Base-by-base conservation (phyloP, 2,797 vertebrate genomes). In the Centroberyx gerrardi region DNA sequence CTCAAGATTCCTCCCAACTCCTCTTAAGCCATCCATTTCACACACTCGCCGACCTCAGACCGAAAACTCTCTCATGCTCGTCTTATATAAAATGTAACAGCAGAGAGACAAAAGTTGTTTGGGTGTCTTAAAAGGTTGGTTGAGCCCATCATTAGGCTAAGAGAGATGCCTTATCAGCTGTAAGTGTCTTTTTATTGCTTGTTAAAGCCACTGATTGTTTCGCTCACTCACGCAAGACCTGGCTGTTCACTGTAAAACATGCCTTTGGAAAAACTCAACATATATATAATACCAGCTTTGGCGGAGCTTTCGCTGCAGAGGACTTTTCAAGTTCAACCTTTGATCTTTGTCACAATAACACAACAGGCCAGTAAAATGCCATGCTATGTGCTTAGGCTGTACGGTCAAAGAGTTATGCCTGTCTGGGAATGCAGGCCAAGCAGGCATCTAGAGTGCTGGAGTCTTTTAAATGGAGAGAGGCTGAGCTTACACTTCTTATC, bases 151-250 rank as follows among this genome's bases (percentile, higher is more conserved):
- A 91, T 92, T 92, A 92, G 88, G 87, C 72, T 74, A 49, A 58
- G 38, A 87, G 74, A 89, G 87, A 88, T 71, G 72, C 81, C 77
- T 81, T 91, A 92, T 92, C 90, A 92, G 87, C 76, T 54, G 66
- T 86, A 90, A 93, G 88, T 87, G 90, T 90, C 89, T 87, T 92
- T 94, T 94, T 91, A 94, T 87, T 88, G 92, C 88, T 88, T 78
- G 89, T 93, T 92, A 93, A 93, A 91, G 40, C 79, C 78, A n/a
- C 66, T 86, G 78, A 87, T 85, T 86, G 87, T 90, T 89, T 78
- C 80, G 82, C 77, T 80, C 68, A 74, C 87, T 77, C 85, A 90
- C 67, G 73, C 87, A 89, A 80, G 84, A 86, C 78, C 56, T 51
- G 85, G 72, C 74, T 77, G 81, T 51, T 81, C 48, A 73, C 78